Base-by-base conservation (phyloP, 2,113 vertebrate genomes). In the Rhizomys pruinosus region DNA sequence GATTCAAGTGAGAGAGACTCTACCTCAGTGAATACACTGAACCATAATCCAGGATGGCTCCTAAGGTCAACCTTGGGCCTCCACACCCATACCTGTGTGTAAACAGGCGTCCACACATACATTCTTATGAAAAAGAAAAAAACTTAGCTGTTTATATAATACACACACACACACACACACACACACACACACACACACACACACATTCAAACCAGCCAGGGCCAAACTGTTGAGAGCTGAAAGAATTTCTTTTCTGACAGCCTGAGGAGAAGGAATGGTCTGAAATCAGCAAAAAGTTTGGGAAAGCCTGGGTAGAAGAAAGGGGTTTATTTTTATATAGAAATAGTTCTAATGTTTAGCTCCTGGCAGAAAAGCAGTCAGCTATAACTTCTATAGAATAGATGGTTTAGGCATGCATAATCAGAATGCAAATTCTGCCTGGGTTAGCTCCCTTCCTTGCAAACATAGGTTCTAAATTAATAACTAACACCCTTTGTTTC, bases 381-480 rank as follows among this genome's bases (percentile, higher is more conserved):
- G 55, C 27, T 79, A 2, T 64, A 84, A 81, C 85, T 78, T 74
- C 59, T 47, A 61, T 7, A 59, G 71, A 79, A 73, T 7, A 32
- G 3, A 68, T 81, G 34, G 32, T 63, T 76, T 84, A 20, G 13
- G 59, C 9, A 39, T 6, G 69, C 15, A 61, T 3, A 37, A 84
- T 15, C 81, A 71, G 81, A 63, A 81, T 32, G 37, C 39, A 90
- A 71, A 86, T 72, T 82, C n/a, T 68, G 27, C 44, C 34, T 44
- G 2, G 37, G 52, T 86, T 71, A 86, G 23, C 68, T 44, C 86
- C 22, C 34, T 88, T 47, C 77, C 34, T 84, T 77, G 42, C 8
- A 94, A 87, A 87, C 13, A 23, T 90, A 69, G 63, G 23, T 78
- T 95, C 84, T 87, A 95, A 91, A 42, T 91, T 55, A 90, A 57